These are phyloP conservation scores for Peromyscus leucopus DNA, from an alignment of 2,113 vertebrate species.

Conservation along the genomic window DNA sequence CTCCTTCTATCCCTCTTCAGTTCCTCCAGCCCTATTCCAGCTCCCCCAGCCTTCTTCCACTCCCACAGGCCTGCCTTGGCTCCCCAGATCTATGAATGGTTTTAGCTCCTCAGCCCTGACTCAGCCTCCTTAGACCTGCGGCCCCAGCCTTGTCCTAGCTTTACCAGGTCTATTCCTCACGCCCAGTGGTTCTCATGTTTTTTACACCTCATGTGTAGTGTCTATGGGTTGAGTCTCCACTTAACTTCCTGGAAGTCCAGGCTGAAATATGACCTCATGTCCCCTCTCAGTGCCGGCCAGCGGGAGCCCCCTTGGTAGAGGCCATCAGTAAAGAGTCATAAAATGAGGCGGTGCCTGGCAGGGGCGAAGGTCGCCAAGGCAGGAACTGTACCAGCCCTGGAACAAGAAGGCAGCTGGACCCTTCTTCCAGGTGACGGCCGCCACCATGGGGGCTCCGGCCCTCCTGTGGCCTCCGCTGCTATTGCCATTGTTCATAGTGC, in stretches of 20 bases:
- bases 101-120: neutral
- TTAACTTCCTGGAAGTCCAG: neutral
- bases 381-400: neutral
- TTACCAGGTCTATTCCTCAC: rapidly evolving
- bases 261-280: too few species aligned
- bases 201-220: rapidly evolving
- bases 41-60: neutral
- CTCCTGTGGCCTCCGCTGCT: conserved; percentile 31
- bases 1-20: neutral
- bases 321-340: conserved; percentile 44
- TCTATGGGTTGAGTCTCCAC: neutral
- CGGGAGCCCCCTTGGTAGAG: conserved; percentile 67
- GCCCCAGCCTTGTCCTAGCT: neutral
- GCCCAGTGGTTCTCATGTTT: too few species aligned
- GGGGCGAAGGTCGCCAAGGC: conserved; percentile 64
- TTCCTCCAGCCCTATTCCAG: rapidly evolving
- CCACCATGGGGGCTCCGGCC: conserved; percentile 38
- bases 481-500: neutral
- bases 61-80: neutral
- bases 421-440: neutral
- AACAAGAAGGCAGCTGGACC: neutral
- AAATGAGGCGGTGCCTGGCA: conserved; percentile 58
- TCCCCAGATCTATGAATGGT: too few species aligned
- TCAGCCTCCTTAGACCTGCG: neutral
- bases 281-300: neutral